phyloP scores from a whole-genome alignment of 2,888 invertebrate species.

The Didymodactylos carnosus region DNA sequence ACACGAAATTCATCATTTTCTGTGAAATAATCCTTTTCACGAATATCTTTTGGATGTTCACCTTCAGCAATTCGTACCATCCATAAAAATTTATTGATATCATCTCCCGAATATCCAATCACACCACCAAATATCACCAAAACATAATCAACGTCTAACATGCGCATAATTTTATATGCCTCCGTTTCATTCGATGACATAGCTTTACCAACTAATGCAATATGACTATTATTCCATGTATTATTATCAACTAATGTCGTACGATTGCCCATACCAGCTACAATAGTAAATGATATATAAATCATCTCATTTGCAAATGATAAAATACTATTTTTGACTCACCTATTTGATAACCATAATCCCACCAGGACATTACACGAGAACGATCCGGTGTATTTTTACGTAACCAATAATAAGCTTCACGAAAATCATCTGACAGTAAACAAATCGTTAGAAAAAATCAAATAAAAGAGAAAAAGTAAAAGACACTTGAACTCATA shows the following conservation, averaged over 20 bases:
- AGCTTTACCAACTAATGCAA: slow-evolving; percentile 87
- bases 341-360: slow-evolving; percentile 84
- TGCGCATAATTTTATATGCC: slow-evolving; percentile 90
- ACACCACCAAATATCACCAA: slow-evolving; percentile 98
- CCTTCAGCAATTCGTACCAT: slow-evolving; percentile 99
- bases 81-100: slow-evolving; percentile 98
- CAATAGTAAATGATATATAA: no score
- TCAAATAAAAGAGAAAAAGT: no score
- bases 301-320: no score
- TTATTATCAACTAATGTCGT: slow-evolving; percentile 97
- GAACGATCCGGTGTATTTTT: slow-evolving; percentile 91
- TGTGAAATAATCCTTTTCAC: slow-evolving; percentile 36
- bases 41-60: slow-evolving; percentile 13
- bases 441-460: no score
- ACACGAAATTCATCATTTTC: slow-evolving; percentile 77
- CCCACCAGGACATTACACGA: slow-evolving; percentile 98
- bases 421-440: slow-evolving; percentile 98
- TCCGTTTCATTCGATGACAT: slow-evolving; percentile 97
- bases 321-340: no score
- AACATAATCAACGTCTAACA: slow-evolving; percentile 88
- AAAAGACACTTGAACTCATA: no score
- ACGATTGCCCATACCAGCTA: slow-evolving; percentile 96
- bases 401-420: slow-evolving; percentile 94
- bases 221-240: slow-evolving; percentile 99
- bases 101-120: slow-evolving; percentile 95